phyloP scores from a whole-genome alignment of 2,113 vertebrate species.

The Apteryx owenii region DNA sequence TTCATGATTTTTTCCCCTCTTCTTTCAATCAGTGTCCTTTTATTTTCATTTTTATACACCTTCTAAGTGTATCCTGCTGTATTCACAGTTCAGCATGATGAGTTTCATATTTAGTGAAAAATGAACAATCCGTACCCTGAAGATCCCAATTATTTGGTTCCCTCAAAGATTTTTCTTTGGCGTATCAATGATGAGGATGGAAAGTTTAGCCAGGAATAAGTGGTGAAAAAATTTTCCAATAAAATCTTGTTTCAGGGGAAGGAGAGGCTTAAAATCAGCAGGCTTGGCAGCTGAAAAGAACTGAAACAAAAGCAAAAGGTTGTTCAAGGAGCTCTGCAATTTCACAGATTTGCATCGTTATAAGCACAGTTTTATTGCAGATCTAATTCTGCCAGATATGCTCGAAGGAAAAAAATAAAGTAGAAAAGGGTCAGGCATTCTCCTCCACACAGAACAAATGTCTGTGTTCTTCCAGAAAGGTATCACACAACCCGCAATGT shows the following conservation, averaged over 20 bases:
- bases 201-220: slow-evolving; percentile 17
- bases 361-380: slow-evolving; percentile 17
- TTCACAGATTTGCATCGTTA: slow-evolving; percentile 22
- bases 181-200: slow-evolving; percentile 17
- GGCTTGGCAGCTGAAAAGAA: background rate
- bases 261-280: background rate
- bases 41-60: slow-evolving; percentile 83
- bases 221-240: background rate
- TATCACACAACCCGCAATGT: background rate
- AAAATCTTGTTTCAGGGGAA: background rate
- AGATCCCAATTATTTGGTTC: slow-evolving; percentile 50
- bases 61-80: slow-evolving; percentile 73
- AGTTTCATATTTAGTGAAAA: slow-evolving; percentile 83
- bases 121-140: slow-evolving; percentile 76
- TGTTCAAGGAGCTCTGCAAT: background rate
- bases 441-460: background rate
- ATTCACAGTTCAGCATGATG: slow-evolving; percentile 71
- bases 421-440: background rate
- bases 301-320: slow-evolving; percentile 13
- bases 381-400: slow-evolving; percentile 4
- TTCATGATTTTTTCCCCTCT: background rate
- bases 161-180: slow-evolving; percentile 21
- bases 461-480: background rate
- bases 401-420: background rate
- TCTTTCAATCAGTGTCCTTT: slow-evolving; percentile 50